Conservation (phyloP, 2,888 invertebrate genomes). For the Lycaena phlaeas region DNA sequence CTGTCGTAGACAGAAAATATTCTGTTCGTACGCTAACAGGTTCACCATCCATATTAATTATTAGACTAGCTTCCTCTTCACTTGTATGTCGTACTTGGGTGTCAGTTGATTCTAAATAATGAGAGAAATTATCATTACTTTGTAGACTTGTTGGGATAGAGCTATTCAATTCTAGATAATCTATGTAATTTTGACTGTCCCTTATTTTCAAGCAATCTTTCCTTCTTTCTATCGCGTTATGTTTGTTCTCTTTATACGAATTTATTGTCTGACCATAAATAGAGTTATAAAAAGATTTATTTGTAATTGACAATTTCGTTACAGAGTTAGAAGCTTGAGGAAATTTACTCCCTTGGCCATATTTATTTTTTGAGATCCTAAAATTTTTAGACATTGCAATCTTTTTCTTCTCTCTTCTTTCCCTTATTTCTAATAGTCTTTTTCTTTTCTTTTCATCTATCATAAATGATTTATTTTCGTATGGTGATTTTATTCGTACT, state of each 20-base stretch:
- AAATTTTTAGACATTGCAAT: slow-evolving; percentile 41
- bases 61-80: slow-evolving; percentile 15
- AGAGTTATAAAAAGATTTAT: slow-evolving; percentile 61
- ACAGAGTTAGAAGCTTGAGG: slow-evolving; percentile 53
- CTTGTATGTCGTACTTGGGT: slow-evolving; percentile 21
- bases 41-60: neutral
- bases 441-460: slow-evolving; percentile 55
- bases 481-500: slow-evolving; percentile 53
- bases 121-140: neutral
- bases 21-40: no score
- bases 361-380: slow-evolving; percentile 43
- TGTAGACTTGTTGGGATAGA: neutral
- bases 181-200: neutral
- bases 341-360: slow-evolving; percentile 31
- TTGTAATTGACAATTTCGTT: slow-evolving; percentile 57
- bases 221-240: slow-evolving; percentile 11
- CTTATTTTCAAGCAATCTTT: neutral
- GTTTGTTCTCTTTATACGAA: slow-evolving; percentile 17
- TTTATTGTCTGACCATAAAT: slow-evolving; percentile 42
- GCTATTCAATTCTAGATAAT: neutral
- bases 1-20: no score
- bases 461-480: slow-evolving; percentile 47
- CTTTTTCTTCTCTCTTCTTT: slow-evolving; percentile 50
- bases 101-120: neutral
- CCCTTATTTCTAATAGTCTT: slow-evolving; percentile 50